Percentiles rank a stretch among this genome's conserved stretches.
These are phyloP conservation scores for Heterocephalus glaber DNA, from an alignment of 2,113 vertebrate species.

Conservation along the genomic window DNA sequence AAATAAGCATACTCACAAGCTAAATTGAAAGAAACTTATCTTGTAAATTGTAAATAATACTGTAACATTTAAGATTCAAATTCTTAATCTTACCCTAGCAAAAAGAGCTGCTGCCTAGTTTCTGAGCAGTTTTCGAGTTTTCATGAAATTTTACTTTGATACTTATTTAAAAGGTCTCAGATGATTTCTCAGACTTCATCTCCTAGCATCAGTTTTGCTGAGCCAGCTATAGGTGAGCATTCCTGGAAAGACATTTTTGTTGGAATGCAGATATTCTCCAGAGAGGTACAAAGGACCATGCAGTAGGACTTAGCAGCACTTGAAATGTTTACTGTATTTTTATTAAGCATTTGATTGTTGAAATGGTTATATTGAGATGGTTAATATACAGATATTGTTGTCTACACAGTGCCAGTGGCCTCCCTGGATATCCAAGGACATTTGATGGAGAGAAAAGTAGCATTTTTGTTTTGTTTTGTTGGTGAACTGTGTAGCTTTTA, in stretches of 20 bases:
- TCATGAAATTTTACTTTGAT: neutral
- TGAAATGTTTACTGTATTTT: neutral
- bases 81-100: neutral
- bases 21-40: neutral
- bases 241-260: neutral
- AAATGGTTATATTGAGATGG: neutral
- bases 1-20: neutral
- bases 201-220: neutral
- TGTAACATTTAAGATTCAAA: neutral
- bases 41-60: neutral
- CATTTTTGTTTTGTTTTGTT: neutral
- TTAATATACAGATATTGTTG: neutral
- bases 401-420: neutral
- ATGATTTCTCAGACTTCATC: neutral
- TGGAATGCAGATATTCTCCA: neutral
- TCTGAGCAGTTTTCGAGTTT: neutral
- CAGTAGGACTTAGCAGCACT: too few relatives aligned
- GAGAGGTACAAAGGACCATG: neutral
- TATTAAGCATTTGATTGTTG: neutral
- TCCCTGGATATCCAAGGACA: neutral
- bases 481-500: neutral
- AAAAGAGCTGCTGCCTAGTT: neutral
- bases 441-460: constrained; percentile 4
- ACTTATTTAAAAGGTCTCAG: neutral
- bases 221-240: neutral